A percentile compares a stretch with the other conserved stretches of the same genome.
Conservation (phyloP, 1,140 invertebrate genomes). For the Contarinia nasturtii region DNA sequence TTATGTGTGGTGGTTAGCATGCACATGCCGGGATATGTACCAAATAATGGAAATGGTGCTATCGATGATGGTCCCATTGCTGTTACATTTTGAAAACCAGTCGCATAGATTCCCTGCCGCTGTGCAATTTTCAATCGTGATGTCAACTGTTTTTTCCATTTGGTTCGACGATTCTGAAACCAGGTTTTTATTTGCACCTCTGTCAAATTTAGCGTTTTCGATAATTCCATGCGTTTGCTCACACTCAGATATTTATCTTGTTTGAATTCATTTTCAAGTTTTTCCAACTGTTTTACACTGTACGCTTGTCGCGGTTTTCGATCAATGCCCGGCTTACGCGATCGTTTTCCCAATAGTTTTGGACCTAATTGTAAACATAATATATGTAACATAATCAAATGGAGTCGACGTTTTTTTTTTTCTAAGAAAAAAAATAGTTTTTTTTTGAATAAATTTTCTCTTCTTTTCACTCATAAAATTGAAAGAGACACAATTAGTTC, state of each 20-base stretch:
- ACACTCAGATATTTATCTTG: slow-evolving; percentile 90
- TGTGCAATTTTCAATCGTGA: slow-evolving; percentile 73
- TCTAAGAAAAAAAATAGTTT: not conserved
- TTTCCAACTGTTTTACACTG: slow-evolving; percentile 78
- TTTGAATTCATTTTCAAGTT: slow-evolving; percentile 83
- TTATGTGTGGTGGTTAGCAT: slow-evolving; percentile 8
- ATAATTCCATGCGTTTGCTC: slow-evolving; percentile 82
- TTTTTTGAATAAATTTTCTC: not conserved
- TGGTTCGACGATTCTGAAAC: slow-evolving; percentile 89
- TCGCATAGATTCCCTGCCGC: slow-evolving; percentile 53
- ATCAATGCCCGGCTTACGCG: slow-evolving; percentile 68
- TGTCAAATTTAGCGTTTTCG: slow-evolving; percentile 68
- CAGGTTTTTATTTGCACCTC: slow-evolving; percentile 96
- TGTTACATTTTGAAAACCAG: slow-evolving; percentile 10
- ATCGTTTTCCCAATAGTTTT: slow-evolving; percentile 53
- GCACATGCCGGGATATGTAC: slow-evolving; percentile 36
- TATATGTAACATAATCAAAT: slow-evolving; percentile 2
- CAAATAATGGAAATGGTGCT: slow-evolving; percentile 36
- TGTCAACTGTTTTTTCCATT: slow-evolving; percentile 91
- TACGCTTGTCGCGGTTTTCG: slow-evolving; percentile 89
- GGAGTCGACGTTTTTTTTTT: not conserved
- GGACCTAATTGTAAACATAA: slow-evolving; percentile 33
- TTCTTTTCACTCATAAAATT: not conserved
- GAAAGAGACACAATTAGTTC: not conserved
- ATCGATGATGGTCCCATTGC: slow-evolving; percentile 6